phyloP scores from a whole-genome alignment of 2,113 vertebrate species.

The Prietella phreatophila region DNA sequence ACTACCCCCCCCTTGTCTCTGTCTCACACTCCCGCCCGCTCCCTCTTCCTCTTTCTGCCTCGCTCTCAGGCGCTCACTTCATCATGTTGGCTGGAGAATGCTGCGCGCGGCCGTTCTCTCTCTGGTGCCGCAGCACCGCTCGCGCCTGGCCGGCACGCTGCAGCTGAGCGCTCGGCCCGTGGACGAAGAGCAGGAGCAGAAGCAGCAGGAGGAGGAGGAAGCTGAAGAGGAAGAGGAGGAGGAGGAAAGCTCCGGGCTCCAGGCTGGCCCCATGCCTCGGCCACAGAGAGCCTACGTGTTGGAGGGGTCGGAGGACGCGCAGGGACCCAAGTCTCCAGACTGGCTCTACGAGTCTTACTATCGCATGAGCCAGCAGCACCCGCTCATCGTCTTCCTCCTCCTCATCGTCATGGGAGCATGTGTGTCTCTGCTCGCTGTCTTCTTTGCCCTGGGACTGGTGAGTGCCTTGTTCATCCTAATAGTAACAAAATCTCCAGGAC shows the following conservation, averaged over 20 bases:
- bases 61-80: conserved; percentile 52
- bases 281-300: conserved; percentile 73
- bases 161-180: conserved; percentile 50
- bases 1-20: not conserved
- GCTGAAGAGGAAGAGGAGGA: conserved; percentile 39
- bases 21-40: conserved; percentile 21
- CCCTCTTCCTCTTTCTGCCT: conserved; percentile 37
- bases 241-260: conserved; percentile 38
- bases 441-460: conserved; percentile 96
- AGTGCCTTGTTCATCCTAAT: conserved; percentile 60
- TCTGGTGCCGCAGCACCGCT: conserved; percentile 50
- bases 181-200: conserved; percentile 44
- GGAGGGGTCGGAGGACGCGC: conserved; percentile 67
- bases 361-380: conserved; percentile 99
- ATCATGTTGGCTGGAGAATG: conserved; percentile 67
- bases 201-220: conserved; percentile 34
- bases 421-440: conserved; percentile 89
- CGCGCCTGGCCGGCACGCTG: conserved; percentile 43
- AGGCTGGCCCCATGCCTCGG: conserved; percentile 43
- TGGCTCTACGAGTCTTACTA: conserved; percentile 98
- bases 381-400: conserved; percentile 94
- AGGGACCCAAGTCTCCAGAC: conserved; percentile 82
- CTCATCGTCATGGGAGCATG: conserved; percentile 97
- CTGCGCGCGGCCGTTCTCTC: conserved; percentile 54
- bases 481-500: not conserved